These are phyloP conservation scores for Ormyrus pomaceus DNA, from an alignment of 2,888 invertebrate genomes.

Conservation along the genomic window DNA sequence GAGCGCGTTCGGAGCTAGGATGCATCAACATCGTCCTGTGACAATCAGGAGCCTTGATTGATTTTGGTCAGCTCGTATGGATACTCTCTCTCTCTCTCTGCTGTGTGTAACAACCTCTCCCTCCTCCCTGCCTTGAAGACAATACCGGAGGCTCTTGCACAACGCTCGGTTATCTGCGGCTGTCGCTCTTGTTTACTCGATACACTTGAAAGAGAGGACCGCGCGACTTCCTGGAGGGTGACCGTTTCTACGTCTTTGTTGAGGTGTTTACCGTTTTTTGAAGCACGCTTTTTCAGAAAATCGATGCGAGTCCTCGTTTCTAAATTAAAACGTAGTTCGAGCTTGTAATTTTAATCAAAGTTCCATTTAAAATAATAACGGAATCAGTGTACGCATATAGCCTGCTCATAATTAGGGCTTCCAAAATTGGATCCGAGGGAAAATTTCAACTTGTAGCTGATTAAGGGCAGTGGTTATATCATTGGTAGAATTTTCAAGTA, in stretches of 20 bases:
- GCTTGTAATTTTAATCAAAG: no score
- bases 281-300: no score
- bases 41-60: slow-evolving; percentile 71
- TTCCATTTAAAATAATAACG: no score
- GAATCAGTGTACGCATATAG: no score
- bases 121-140: slow-evolving; percentile 6
- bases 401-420: no score
- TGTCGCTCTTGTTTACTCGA: slow-evolving; percentile 28
- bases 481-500: no score
- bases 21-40: slow-evolving; percentile 66
- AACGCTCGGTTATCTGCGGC: slow-evolving; percentile 8
- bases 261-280: no score
- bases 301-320: no score
- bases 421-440: no score
- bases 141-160: slow-evolving; percentile 10
- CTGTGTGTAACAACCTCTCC: not conserved
- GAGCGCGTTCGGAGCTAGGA: slow-evolving; percentile 8
- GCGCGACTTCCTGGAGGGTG: not conserved
- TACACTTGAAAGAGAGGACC: slow-evolving; percentile 12
- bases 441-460: no score
- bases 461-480: no score
- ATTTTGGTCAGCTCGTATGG: slow-evolving; percentile 59
- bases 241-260: not conserved
- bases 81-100: slow-evolving; percentile 16
- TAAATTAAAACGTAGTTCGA: no score